Base-by-base conservation (phyloP, 1,140 invertebrate species). In the Diabrotica virgifera region DNA sequence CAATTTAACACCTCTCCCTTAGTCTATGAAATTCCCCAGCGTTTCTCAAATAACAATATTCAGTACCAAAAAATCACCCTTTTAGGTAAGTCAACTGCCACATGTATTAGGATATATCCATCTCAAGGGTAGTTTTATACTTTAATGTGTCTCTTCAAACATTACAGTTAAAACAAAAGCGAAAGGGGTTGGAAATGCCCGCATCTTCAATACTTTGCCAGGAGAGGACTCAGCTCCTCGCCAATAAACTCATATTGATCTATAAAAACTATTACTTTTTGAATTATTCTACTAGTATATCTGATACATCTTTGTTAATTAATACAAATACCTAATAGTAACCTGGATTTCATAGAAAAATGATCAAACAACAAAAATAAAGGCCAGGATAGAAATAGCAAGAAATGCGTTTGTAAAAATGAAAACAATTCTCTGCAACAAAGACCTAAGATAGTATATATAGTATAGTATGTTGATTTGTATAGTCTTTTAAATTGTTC, bases 141-240 rank as follows among this genome's bases (percentile, higher is more conserved):
- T 67, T 67, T 71, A 71, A 71, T 71, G 69, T 71, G 67, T 71
- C 69, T 70, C 64, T 64, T 70, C 61, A 68, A 70, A 68, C 69
- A 70, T 65, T 56, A 56, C 66, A 61, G 69, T 70, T 70, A 64
- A 70, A 70, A 70, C 69, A 70, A 70, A 70, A 64, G 59, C 63
- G 65, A 70, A 67, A 63, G 69, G 69, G 69, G 64, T 65, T 63
- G 64, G 60, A 63, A 58, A 56, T n/a, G 52, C 61, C 69, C 68
- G 68, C 68, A 67, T 70, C 68, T 70, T 70, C 68, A 60, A 62
- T 50, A 50, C 52, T 46, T 46, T 46, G 40, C 8, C 40, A 46
- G 40, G n/a, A n/a, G 8, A 10, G 40, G 40, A 46, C n/a, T n/a
- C 8, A 46, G 40, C 40, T 46, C 40, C 8, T 46, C 40, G 6